phyloP scores from a whole-genome alignment of 2,797 vertebrate species.

The Coccyzus lansbergi region DNA sequence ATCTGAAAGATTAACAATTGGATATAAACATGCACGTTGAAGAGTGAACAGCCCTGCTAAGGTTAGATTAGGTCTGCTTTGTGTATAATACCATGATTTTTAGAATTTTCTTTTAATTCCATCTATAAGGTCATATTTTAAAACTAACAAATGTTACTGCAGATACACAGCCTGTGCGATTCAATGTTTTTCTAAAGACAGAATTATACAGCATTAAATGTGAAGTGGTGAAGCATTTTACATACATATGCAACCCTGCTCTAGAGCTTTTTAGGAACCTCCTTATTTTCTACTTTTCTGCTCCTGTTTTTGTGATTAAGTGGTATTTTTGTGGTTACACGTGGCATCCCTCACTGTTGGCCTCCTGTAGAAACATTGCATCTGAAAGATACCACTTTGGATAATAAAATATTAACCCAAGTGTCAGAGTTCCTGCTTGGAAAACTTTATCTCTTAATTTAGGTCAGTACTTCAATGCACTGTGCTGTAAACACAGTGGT shows the following conservation, averaged over 20 bases:
- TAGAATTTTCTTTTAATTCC: slow-evolving; percentile 41
- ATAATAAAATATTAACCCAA: background rate
- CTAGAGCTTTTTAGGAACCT: background rate
- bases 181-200: background rate
- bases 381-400: background rate
- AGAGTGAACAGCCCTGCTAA: slow-evolving; percentile 4
- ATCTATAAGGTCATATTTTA: background rate
- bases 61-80: slow-evolving; percentile 53
- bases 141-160: background rate
- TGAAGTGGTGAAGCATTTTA: background rate
- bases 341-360: background rate
- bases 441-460: slow-evolving; percentile 19
- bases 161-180: background rate
- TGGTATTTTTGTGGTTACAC: background rate
- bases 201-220: background rate
- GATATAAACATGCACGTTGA: slow-evolving; percentile 19
- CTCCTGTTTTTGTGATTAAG: background rate
- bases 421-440: background rate
- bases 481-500: background rate
- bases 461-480: background rate
- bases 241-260: background rate
- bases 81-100: background rate
- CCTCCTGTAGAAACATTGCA: background rate
- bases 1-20: slow-evolving; percentile 50
- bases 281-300: background rate